Evolutionary conservation across 2,888 invertebrate species (phyloP).

Genomic region (Listrodromus nycthemerus): DNA sequence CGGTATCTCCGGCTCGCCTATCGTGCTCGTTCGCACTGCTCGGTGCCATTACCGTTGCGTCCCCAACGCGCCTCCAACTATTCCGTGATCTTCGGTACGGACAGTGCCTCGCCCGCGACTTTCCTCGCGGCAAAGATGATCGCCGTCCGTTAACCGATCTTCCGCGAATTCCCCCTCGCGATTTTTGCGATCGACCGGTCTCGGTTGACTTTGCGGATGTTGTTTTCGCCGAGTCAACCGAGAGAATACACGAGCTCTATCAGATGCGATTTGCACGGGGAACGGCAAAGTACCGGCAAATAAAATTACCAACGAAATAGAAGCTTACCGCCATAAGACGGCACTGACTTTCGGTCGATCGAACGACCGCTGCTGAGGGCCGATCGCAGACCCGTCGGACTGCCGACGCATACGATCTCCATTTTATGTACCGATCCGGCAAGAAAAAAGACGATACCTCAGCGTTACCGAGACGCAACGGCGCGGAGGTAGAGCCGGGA

Average conservation of each 20-base stretch:
- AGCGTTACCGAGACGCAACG: background rate
- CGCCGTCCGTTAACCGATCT: background rate
- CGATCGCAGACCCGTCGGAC: background rate
- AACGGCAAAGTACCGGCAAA: background rate
- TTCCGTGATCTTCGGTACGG: conserved; percentile 17
- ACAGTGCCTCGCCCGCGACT: background rate
- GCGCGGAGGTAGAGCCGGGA: background rate
- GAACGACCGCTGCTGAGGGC: background rate
- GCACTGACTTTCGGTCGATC: conserved; percentile 37
- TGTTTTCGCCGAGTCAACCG: background rate
- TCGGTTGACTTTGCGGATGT: background rate
- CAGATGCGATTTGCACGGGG: conserved; percentile 1
- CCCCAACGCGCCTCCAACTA: background rate
- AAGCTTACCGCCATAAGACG: background rate
- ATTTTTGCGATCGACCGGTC: conserved; percentile 16
- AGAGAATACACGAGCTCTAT: background rate
- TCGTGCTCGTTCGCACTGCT: conserved; percentile 17
- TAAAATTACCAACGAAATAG: background rate
- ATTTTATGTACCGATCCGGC: conserved; percentile 13
- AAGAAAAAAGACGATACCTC: background rate
- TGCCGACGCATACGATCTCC: conserved; percentile 10
- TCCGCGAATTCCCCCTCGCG: background rate
- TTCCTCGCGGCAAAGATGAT: conserved; percentile 1
- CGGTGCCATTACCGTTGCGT: conserved; percentile 22
- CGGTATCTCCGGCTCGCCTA: conserved; percentile 16